These are phyloP conservation scores for Enteromius argenteus DNA, from an alignment of 2,797 vertebrate genomes.

Conservation along the genomic window DNA sequence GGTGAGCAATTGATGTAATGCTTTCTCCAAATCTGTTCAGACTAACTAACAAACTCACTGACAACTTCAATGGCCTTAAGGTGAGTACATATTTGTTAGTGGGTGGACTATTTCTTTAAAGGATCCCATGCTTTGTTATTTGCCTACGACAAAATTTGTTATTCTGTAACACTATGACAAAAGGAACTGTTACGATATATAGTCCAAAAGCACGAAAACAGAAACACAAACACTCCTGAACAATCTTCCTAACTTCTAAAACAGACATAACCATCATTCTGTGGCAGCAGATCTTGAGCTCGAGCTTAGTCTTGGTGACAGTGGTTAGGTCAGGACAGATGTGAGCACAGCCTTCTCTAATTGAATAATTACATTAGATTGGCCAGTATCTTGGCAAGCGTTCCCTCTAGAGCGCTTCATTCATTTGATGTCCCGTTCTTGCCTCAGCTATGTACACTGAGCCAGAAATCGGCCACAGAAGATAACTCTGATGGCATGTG, in stretches of 20 bases:
- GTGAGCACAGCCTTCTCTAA: conserved; percentile 33
- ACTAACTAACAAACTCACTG: not conserved
- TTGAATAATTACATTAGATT: conserved; percentile 44
- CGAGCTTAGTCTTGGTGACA: conserved; percentile 11
- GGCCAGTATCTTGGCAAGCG: conserved; percentile 37
- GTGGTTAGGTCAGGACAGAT: conserved; percentile 33
- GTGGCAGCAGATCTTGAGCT: conserved; percentile 9
- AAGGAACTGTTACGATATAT: not conserved
- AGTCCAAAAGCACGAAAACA: not conserved
- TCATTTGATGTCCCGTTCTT: conserved; percentile 24
- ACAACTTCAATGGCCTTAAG: not conserved
- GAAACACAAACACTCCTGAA: not conserved
- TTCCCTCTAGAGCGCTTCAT: conserved; percentile 22
- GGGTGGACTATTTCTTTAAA: not conserved
- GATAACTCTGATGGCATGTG: conserved; percentile 12
- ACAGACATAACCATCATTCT: conserved; percentile 18
- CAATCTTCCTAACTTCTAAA: conserved; percentile 9
- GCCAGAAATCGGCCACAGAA: conserved; percentile 14
- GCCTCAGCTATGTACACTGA: conserved; percentile 2
- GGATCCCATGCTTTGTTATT: not conserved
- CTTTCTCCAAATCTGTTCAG: not conserved
- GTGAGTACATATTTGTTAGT: not conserved
- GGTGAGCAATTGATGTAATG: not conserved
- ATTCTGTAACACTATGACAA: not conserved
- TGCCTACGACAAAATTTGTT: not conserved